Evolutionary conservation across 2,888 invertebrate species (phyloP).

Genomic region (Lysandra coridon): DNA sequence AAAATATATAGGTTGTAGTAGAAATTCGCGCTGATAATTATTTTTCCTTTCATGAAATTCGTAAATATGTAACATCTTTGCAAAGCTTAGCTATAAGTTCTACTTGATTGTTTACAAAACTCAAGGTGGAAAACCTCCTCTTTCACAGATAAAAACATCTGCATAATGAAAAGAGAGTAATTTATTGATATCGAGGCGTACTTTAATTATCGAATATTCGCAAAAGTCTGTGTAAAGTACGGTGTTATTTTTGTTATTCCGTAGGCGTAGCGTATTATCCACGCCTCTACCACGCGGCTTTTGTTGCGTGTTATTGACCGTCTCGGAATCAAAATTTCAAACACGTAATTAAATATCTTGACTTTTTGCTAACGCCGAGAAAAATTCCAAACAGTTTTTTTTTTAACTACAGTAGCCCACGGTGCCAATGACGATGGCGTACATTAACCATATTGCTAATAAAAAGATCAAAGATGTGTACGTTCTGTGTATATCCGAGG

Average conservation of each 20-base stretch:
- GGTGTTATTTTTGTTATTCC: constrained; percentile 16
- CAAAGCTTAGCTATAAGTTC: background rate
- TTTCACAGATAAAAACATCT: background rate
- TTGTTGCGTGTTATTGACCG: constrained; percentile 28
- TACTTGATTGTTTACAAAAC: background rate
- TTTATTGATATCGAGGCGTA: background rate
- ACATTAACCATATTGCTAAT: too few species aligned
- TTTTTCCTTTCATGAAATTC: background rate
- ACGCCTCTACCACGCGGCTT: constrained; percentile 14
- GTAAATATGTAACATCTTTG: background rate
- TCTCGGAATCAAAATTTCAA: constrained; percentile 24
- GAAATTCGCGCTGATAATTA: too few species aligned
- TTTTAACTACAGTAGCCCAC: background rate
- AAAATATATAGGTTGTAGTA: too few species aligned
- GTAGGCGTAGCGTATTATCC: constrained; percentile 26
- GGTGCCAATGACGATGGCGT: too few species aligned
- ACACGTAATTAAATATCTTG: constrained; percentile 16
- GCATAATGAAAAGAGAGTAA: background rate
- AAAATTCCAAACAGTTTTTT: background rate
- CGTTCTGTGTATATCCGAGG: too few species aligned
- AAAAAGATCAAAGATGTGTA: too few species aligned
- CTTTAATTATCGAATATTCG: constrained; percentile 11
- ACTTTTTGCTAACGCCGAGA: background rate
- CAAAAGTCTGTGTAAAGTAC: constrained; percentile 19
- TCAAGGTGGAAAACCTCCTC: background rate